Base-by-base conservation (phyloP, 2,797 vertebrate species). In the Pipistrellus pygmaeus region DNA sequence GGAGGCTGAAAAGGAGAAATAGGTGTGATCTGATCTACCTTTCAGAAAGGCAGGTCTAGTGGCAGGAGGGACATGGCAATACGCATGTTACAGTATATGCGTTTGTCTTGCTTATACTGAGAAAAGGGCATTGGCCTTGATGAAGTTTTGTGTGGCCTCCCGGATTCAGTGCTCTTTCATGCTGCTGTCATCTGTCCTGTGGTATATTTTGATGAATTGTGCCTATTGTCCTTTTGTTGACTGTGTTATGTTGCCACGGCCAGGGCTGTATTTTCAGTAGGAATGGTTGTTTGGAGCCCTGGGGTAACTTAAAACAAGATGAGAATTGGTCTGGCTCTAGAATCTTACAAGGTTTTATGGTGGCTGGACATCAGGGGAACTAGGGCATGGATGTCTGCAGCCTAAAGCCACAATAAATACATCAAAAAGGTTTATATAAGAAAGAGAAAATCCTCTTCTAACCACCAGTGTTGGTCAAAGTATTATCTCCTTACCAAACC, bases 251-350 rank as follows among this genome's bases (percentile, higher is more conserved):
- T 85, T 81, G 30, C 66, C 44, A 44, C 32, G 18, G 8, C 48
- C 41, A 62, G 46, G 27, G 38, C 35, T 91, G 18, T 27, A 13
- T 86, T 86, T 96, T 72, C 38, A 66, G 46, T 94, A 72, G 53
- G 72, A 68, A 0, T 69, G 76, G 69, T 30, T 85, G 5, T 85
- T 88, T 27, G 25, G 86, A 94, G 53, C 66, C 76, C 81, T 53
- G 32, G 32, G 30, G 30, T 76, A 77, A 92, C 89, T 95, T 86
- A 69, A 89, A 80, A 75, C 14, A 93, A 89, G 78, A 88, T 85
- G 78, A 72, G 88, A 76, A 72, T 41, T 82, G 53, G 57, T 66
- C 46, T 80, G 66, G 53, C 60, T 72, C 38, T 35, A 76, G 66
- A 81, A 60, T 85, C 72, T 66, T 88, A 18, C 13, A 55, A 72